A percentile compares a stretch with the other conserved stretches of the same genome.
Conservation (phyloP, 2,888 invertebrate genomes). For the Gandaritis pyraliata region DNA sequence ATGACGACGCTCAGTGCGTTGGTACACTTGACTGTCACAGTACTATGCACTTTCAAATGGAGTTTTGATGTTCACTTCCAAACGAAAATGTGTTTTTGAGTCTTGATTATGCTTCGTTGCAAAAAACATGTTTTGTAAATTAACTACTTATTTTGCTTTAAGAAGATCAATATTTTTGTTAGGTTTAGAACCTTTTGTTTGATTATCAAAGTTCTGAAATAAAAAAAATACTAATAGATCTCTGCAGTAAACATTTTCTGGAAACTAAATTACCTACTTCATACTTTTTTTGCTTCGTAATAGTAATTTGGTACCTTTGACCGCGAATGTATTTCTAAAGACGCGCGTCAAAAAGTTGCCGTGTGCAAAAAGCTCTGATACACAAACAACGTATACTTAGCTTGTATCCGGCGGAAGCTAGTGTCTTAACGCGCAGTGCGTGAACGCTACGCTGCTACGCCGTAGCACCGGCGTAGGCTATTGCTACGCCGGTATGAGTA, state of each 20-base stretch:
- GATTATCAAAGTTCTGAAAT: too few species aligned
- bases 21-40: neutral
- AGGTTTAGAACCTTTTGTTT: too few species aligned
- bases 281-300: too few species aligned
- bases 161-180: too few species aligned
- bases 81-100: slow-evolving; percentile 4
- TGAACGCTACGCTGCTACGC: slow-evolving; percentile 60
- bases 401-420: slow-evolving; percentile 48
- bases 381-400: slow-evolving; percentile 32
- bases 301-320: too few species aligned
- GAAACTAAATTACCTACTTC: too few species aligned
- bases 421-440: slow-evolving; percentile 37
- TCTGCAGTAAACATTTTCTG: too few species aligned
- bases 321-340: too few species aligned
- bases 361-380: slow-evolving; percentile 3
- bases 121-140: too few species aligned
- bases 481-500: slow-evolving; percentile 31
- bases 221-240: too few species aligned
- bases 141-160: too few species aligned
- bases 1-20: slow-evolving; percentile 45
- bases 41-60: slow-evolving; percentile 12
- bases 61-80: slow-evolving; percentile 11
- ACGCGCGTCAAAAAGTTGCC: too few species aligned
- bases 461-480: slow-evolving; percentile 53
- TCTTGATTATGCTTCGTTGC: neutral